A percentile compares a stretch with the other conserved stretches of the same genome.
These are phyloP conservation scores for Drosophila kanapiae DNA, from an alignment of 1,140 invertebrate genomes.

Conservation along the genomic window DNA sequence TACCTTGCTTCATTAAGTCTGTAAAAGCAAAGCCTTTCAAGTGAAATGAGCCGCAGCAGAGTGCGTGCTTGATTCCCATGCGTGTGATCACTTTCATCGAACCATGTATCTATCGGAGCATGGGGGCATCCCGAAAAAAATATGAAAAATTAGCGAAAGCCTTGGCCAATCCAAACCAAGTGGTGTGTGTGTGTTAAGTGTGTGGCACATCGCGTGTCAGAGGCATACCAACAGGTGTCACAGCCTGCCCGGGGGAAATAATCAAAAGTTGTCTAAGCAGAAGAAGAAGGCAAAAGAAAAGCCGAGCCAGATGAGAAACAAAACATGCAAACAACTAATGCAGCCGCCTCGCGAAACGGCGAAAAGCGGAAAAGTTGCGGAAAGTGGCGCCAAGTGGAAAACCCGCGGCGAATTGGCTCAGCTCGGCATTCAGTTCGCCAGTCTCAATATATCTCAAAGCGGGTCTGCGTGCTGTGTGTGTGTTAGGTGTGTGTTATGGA, in stretches of 20 bases:
- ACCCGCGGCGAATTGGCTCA: conserved; percentile 34
- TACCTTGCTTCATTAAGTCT: background rate
- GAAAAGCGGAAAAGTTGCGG: conserved; percentile 32
- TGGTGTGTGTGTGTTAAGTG: conserved; percentile 12
- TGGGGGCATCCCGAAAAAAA: conserved; percentile 30
- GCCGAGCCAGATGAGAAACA: conserved; percentile 41
- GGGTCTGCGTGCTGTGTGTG: conserved; percentile 37
- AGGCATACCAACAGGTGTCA: conserved; percentile 52
- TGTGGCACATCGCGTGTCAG: conserved; percentile 43
- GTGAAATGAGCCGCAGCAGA: conserved; percentile 16
- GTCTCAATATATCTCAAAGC: conserved; percentile 23
- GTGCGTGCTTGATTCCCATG: conserved; percentile 12
- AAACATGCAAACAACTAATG: conserved; percentile 50
- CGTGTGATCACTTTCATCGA: conserved; percentile 30
- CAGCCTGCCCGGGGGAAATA: conserved; percentile 35
- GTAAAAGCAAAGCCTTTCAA: conserved; percentile 11
- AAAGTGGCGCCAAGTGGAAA: conserved; percentile 19
- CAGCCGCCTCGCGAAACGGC: conserved; percentile 41
- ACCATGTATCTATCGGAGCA: conserved; percentile 14
- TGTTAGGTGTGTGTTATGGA: conserved; percentile 18
- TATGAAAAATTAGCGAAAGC: conserved; percentile 28
- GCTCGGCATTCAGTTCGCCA: conserved; percentile 20
- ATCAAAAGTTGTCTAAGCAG: conserved; percentile 55
- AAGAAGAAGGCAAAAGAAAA: conserved; percentile 41
- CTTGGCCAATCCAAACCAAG: conserved; percentile 1